These are phyloP conservation scores for Ptychobarbus kaznakovi DNA, from an alignment of 2,797 vertebrate species.

Conservation along the genomic window DNA sequence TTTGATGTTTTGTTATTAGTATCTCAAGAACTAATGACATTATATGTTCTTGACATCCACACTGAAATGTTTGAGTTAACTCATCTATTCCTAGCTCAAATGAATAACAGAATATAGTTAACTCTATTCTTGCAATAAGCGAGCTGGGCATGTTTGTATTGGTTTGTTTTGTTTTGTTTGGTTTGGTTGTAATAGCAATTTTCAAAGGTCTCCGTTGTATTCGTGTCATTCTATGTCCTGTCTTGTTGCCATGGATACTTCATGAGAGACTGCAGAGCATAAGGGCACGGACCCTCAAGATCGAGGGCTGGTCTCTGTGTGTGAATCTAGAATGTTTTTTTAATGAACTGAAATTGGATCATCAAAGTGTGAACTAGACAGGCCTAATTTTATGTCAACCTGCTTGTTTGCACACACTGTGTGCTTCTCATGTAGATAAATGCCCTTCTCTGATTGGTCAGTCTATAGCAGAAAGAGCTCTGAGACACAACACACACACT, in stretches of 20 bases:
- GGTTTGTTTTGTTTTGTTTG: background rate
- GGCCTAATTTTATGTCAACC: conserved; percentile 28
- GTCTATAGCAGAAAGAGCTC: background rate
- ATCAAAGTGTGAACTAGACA: conserved; percentile 34
- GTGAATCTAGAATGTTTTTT: conserved; percentile 37
- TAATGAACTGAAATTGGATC: conserved; percentile 36
- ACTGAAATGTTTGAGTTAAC: background rate
- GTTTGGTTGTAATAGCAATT: conserved; percentile 26
- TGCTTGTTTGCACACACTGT: conserved; percentile 39
- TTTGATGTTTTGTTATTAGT: background rate
- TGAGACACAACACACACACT: conserved; percentile 9
- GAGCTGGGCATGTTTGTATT: conserved; percentile 22
- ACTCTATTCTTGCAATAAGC: background rate
- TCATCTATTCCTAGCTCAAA: background rate
- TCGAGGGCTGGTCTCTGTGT: conserved; percentile 39
- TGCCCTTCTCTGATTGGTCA: conserved; percentile 12
- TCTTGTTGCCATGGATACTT: conserved; percentile 60
- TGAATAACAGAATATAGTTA: background rate
- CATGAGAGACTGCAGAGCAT: conserved; percentile 48
- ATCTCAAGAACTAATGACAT: background rate
- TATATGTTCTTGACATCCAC: background rate
- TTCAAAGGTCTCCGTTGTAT: conserved; percentile 30
- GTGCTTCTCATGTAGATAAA: conserved; percentile 10
- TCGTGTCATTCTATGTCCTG: conserved; percentile 42
- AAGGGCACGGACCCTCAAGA: conserved; percentile 47